A percentile compares a stretch with the other conserved stretches of the same genome.
phyloP scores from a whole-genome alignment of 2,888 invertebrate genomes.

The Drosophila niveifrons region DNA sequence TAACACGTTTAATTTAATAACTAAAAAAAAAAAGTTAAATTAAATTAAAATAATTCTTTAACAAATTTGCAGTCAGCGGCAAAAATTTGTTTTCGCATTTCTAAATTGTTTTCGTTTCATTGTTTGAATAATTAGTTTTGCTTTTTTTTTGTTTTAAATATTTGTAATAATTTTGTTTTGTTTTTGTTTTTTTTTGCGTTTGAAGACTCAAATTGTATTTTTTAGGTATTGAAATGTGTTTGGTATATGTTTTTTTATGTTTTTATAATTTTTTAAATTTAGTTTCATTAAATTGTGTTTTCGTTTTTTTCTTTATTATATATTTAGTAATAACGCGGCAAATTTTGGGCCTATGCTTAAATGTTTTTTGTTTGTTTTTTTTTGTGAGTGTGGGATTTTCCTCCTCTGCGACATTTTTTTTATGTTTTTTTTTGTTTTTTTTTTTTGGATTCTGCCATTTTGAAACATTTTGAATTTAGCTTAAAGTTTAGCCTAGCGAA shows the following conservation, averaged over 20 bases:
- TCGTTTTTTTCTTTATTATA: conserved; percentile 46
- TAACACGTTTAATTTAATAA: conserved; percentile 60
- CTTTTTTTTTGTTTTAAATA: conserved; percentile 36
- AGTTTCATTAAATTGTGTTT: conserved; percentile 24
- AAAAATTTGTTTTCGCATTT: conserved; percentile 48
- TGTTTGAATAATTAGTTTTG: conserved; percentile 31
- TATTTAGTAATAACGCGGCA: conserved; percentile 74
- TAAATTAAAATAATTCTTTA: conserved; percentile 49
- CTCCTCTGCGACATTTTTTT: conserved; percentile 16
- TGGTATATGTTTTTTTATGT: conserved; percentile 65
- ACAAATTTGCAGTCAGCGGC: conserved; percentile 59
- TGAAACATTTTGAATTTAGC: conserved; percentile 46
- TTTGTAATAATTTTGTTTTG: conserved; percentile 39
- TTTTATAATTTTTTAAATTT: conserved; percentile 32
- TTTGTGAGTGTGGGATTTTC: conserved; percentile 22
- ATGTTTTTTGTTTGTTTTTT: conserved; percentile 41
- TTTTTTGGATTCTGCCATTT: conserved; percentile 57
- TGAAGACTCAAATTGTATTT: conserved; percentile 70
- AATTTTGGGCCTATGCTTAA: conserved; percentile 75
- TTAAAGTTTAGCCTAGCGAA: conserved; percentile 70
- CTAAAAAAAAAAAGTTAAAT: conserved; percentile 45
- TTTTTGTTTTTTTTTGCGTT: conserved; percentile 21
- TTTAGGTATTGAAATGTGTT: conserved; percentile 69
- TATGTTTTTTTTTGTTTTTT: conserved; percentile 18
- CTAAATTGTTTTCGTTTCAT: conserved; percentile 14